phyloP scores from a whole-genome alignment of 2,113 vertebrate species.

The Callithrix jacchus region DNA sequence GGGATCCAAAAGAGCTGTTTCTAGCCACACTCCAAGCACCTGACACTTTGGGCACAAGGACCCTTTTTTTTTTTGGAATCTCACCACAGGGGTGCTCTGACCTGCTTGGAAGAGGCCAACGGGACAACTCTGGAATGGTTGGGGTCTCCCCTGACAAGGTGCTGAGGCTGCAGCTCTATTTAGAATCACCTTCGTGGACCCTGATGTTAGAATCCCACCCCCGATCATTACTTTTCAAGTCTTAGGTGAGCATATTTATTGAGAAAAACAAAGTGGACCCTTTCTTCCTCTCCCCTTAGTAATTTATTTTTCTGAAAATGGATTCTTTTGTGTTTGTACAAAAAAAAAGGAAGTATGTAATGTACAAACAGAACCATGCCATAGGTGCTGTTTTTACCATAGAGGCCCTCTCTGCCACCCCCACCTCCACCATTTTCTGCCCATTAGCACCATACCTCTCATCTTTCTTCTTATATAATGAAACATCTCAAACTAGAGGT shows the following conservation, averaged over 20 bases:
- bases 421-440: background rate
- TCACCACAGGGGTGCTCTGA: slow-evolving; percentile 68
- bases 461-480: background rate
- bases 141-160: slow-evolving; percentile 75
- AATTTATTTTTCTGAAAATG: slow-evolving; percentile 91
- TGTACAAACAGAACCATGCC: background rate
- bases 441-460: background rate
- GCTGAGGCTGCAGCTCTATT: slow-evolving; percentile 81
- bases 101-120: slow-evolving; percentile 79
- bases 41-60: slow-evolving; percentile 85
- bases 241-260: slow-evolving; percentile 91
- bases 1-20: slow-evolving; percentile 81
- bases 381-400: background rate
- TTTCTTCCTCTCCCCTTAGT: slow-evolving; percentile 83
- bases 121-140: slow-evolving; percentile 77
- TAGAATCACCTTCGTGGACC: slow-evolving; percentile 85
- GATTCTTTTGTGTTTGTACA: slow-evolving; percentile 89
- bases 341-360: too few relatives aligned
- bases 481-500: background rate
- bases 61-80: slow-evolving; percentile 74
- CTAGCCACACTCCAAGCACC: slow-evolving; percentile 85
- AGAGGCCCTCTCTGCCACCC: background rate
- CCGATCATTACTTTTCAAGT: slow-evolving; percentile 84
- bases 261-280: slow-evolving; percentile 86
- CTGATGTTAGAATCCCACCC: slow-evolving; percentile 83